phyloP scores from a whole-genome alignment of 2,113 vertebrate species.

The Anoplopoma fimbria region DNA sequence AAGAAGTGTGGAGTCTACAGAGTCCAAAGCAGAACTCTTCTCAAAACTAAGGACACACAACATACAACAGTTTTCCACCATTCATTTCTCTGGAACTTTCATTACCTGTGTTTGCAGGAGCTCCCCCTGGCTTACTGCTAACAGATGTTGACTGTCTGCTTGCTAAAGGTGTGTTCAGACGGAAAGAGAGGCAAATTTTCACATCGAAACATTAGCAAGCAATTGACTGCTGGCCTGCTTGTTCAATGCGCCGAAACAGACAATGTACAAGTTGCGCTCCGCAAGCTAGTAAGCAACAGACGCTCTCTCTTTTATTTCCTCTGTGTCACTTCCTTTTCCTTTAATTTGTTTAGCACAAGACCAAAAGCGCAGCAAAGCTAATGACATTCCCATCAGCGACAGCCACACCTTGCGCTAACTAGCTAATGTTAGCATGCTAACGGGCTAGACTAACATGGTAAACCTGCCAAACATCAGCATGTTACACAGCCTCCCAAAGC shows the following conservation, averaged over 20 bases:
- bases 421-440: neutral
- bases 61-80: neutral
- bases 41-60: conserved; percentile 22
- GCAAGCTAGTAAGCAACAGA: neutral
- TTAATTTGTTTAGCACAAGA: neutral
- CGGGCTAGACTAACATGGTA: neutral
- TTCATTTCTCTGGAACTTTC: neutral
- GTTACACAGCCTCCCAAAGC: neutral
- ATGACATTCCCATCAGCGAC: neutral
- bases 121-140: no score
- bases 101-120: neutral
- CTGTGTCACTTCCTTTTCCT: neutral
- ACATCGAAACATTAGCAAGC: no score
- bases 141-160: neutral
- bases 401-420: neutral
- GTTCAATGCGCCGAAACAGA: neutral
- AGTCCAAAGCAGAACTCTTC: conserved; percentile 19
- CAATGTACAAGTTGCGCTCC: neutral
- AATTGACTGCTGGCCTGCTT: neutral
- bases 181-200: neutral
- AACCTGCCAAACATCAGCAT: neutral
- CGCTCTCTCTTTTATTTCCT: neutral
- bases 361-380: neutral
- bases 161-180: neutral
- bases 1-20: conserved; percentile 44